Conservation (phyloP, 1,140 invertebrate genomes). For the Druon quercuslanigerum region DNA sequence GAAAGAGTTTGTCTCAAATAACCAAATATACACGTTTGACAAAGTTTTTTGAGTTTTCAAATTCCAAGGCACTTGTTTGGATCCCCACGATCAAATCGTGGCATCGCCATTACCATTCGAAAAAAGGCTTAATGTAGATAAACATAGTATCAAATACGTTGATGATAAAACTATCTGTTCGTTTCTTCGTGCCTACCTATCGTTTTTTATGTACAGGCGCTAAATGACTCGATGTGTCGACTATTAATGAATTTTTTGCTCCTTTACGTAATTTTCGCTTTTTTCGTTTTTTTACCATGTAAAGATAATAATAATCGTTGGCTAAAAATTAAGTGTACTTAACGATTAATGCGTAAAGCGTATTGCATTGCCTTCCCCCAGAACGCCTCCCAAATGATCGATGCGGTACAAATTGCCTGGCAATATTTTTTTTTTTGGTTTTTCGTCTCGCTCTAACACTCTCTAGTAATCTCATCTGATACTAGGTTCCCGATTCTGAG, state of each 20-base stretch:
- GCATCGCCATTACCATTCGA: background rate
- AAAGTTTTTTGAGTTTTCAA: background rate
- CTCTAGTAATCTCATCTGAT: background rate
- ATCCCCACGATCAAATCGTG: background rate
- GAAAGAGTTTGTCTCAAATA: too few species aligned
- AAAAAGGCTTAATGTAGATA: conserved; percentile 2
- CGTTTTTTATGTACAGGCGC: conserved; percentile 62
- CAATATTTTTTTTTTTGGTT: conserved; percentile 33
- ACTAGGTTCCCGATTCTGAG: background rate
- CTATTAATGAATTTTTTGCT: conserved; percentile 64
- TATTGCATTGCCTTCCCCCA: conserved; percentile 76
- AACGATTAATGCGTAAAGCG: conserved; percentile 71
- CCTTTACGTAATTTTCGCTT: conserved; percentile 40
- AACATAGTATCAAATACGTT: conserved; percentile 22
- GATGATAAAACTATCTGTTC: conserved; percentile 33
- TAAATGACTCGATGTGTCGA: conserved; percentile 74
- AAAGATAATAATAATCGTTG: conserved; percentile 42
- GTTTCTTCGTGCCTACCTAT: conserved; percentile 38
- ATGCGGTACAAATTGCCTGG: conserved; percentile 40
- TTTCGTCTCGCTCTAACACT: conserved; percentile 29
- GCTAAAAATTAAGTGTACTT: conserved; percentile 67
- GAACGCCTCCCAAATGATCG: conserved; percentile 56
- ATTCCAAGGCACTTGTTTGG: background rate
- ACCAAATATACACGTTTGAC: too few species aligned
- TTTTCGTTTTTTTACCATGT: conserved; percentile 49